Evolutionary conservation across 1,140 invertebrate genomes (phyloP).

Genomic region (Coptotermes formosanus): DNA sequence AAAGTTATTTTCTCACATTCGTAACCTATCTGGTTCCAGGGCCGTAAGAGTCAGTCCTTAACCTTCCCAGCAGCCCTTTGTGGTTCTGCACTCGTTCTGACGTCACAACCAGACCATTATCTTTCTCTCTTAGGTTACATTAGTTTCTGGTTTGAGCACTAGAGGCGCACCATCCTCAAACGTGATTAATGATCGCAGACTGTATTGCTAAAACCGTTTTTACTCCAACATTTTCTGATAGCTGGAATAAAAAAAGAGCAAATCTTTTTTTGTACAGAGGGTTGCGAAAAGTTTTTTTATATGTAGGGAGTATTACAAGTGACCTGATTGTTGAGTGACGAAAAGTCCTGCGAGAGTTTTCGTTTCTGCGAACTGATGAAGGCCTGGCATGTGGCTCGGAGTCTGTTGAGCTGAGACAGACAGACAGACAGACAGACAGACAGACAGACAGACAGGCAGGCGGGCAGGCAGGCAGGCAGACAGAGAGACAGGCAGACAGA

Average conservation of each 20-base stretch:
- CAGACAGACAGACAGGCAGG: neutral
- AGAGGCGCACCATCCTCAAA: neutral
- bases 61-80: neutral
- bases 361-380: no score
- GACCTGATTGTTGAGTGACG: neutral
- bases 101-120: neutral
- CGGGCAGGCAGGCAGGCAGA: no score
- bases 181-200: neutral
- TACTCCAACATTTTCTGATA: neutral
- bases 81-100: neutral
- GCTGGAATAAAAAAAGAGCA: neutral
- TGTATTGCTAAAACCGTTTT: neutral
- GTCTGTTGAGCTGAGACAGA: neutral
- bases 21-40: no score
- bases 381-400: no score
- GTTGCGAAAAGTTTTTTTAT: neutral
- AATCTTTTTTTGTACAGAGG: neutral
- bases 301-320: neutral
- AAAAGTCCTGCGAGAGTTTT: neutral
- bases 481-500: no score
- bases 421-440: no score
- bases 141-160: slow-evolving; percentile 8
- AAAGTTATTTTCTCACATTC: no score
- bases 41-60: neutral
- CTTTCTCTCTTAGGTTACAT: neutral